Percentiles rank a stretch among this genome's conserved stretches.
phyloP scores from a whole-genome alignment of 2,113 vertebrate species.

The Scomber colias region DNA sequence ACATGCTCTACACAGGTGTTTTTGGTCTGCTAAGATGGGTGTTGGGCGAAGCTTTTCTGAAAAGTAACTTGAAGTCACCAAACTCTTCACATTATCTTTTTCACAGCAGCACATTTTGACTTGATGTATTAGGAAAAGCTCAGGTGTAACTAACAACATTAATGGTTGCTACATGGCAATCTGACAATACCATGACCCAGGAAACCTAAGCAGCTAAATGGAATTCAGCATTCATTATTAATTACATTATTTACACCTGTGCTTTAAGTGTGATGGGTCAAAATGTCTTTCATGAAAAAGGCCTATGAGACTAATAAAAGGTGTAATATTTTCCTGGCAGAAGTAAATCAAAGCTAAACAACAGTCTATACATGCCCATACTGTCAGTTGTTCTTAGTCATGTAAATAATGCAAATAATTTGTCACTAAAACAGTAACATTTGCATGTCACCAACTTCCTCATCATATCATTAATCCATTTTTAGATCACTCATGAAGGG shows the following conservation, averaged over 20 bases:
- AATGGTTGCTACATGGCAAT: slow-evolving; percentile 1
- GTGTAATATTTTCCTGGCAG: not conserved
- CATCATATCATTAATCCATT: too few species aligned
- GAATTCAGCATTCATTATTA: not conserved
- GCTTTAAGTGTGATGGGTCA: not conserved
- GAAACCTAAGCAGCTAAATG: not conserved
- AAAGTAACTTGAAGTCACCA: not conserved
- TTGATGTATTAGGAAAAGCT: not conserved
- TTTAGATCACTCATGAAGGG: too few species aligned
- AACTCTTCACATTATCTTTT: not conserved
- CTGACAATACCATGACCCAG: not conserved
- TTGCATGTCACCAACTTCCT: not conserved
- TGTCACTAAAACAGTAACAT: not conserved
- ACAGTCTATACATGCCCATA: not conserved
- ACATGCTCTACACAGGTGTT: not conserved
- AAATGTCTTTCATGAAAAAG: not conserved
- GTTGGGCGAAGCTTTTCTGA: not conserved
- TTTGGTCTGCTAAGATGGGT: not conserved
- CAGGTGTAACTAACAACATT: slow-evolving; percentile 17
- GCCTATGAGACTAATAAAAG: not conserved
- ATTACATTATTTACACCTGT: not conserved
- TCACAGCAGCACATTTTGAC: not conserved
- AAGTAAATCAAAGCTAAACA: not conserved
- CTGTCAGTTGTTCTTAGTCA: not conserved
- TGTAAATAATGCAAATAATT: not conserved